Conservation (phyloP, 1,140 invertebrate species). For the Drosophila bocki region DNA sequence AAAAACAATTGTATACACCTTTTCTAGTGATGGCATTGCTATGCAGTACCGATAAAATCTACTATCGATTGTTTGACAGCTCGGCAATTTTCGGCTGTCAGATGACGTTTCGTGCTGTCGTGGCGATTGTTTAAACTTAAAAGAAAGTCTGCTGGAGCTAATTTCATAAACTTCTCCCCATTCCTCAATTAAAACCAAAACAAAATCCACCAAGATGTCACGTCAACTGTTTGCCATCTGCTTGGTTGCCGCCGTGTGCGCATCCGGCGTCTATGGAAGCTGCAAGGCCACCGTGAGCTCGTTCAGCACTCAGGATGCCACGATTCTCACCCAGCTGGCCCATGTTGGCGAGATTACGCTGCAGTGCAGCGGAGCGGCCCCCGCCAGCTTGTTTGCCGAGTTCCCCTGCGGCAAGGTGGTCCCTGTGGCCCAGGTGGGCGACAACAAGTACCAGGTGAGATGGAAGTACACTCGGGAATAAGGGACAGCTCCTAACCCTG, state of each 20-base stretch:
- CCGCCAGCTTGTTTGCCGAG: conserved; percentile 92
- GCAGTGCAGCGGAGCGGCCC: conserved; percentile 88
- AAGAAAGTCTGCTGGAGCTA: conserved; percentile 18
- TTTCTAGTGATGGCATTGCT: background rate
- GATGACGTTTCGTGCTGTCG: conserved; percentile 68
- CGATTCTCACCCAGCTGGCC: conserved; percentile 93
- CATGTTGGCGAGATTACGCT: conserved; percentile 91
- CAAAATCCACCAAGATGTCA: conserved; percentile 47
- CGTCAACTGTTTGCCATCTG: conserved; percentile 58
- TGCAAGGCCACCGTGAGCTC: conserved; percentile 89
- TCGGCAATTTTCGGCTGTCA: conserved; percentile 42
- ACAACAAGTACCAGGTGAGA: conserved; percentile 82
- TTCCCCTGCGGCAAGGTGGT: conserved; percentile 91
- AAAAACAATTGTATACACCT: no score
- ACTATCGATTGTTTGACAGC: conserved; percentile 23
- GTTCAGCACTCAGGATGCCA: conserved; percentile 96
- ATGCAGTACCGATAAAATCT: background rate
- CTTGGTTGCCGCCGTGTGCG: conserved; percentile 56
- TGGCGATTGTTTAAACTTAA: conserved; percentile 43
- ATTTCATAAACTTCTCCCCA: background rate
- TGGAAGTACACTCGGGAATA: background rate
- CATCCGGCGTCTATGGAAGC: conserved; percentile 82
- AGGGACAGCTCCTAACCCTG: background rate
- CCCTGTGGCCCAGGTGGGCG: conserved; percentile 91
- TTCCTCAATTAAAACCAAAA: conserved; percentile 53